Base-by-base conservation (phyloP, 2,797 vertebrate genomes). In the Syngnathus rostellatus region DNA sequence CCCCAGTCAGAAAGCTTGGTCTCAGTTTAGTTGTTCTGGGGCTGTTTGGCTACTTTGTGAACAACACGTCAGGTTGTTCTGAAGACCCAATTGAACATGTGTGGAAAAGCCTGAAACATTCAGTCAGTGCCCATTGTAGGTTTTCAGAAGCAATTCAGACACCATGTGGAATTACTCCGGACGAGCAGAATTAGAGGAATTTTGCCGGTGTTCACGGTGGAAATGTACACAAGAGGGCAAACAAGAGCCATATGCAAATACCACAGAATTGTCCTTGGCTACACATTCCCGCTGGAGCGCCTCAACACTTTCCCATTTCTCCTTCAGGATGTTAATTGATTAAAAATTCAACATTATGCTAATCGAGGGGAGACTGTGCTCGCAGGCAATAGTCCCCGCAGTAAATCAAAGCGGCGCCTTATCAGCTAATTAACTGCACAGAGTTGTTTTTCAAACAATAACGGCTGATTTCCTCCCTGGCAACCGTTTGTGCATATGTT, bases 311-410 rank as follows among this genome's bases (percentile, higher is more conserved):
- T 78, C 77, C 66, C 72, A 72, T 69, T 71, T 72, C 74, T 79
- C 82, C 83, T 85, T 84, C 69, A 83, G 76, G 77, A 80, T 48
- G 25, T 73, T 77, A 78, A 86, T 82, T 74, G 69, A 87, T 86
- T 79, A 87, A 84, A 88, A 81, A 89, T 87, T 80, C 79, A 85
- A 77, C 68, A 74, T 82, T 84, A 87, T 72, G 72, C 86, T 86
- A 85, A 82, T 75, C 61, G 70, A 75, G 82, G 70, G 67, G 31
- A 61, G 76, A 68, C 73, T 77, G 41, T 23, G 79, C 77, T 84
- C 62, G 39, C 71, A 83, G 81, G 81, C 75, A 46, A 78, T 76
- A 77, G 70, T 77, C 75, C 68, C 65, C n/a, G 64, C 61, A 68
- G 74, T 81, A 77, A 85, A 87, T 81, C 69, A 83, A 78, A 81